phyloP scores from a whole-genome alignment of 2,888 invertebrate genomes.

The Elaeidobius kamerunicus region DNA sequence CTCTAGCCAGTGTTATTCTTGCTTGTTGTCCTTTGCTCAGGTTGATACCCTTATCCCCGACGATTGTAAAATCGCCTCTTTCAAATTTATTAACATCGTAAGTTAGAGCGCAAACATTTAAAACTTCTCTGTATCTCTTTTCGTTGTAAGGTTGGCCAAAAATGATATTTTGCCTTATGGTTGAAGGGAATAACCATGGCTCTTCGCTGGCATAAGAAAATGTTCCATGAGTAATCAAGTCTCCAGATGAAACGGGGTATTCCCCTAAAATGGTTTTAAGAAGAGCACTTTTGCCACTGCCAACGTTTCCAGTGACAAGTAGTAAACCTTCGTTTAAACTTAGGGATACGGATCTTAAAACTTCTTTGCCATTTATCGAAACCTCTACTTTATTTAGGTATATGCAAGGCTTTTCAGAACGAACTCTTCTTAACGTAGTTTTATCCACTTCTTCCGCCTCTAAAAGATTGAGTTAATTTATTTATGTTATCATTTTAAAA shows the following conservation, averaged over 20 bases:
- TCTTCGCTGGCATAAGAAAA: conserved; percentile 42
- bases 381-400: conserved; percentile 26
- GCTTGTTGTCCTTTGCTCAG: conserved; percentile 58
- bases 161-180: conserved; percentile 43
- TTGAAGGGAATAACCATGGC: conserved; percentile 43
- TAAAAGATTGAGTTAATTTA: neutral
- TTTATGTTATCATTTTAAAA: neutral
- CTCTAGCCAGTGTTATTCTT: conserved; percentile 41
- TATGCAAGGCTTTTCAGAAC: conserved; percentile 9
- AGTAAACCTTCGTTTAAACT: conserved; percentile 49
- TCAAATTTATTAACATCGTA: conserved; percentile 51
- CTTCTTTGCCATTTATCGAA: conserved; percentile 36
- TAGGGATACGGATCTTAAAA: conserved; percentile 50
- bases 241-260: conserved; percentile 32
- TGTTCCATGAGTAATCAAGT: conserved; percentile 35
- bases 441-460: conserved; percentile 19
- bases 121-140: conserved; percentile 43
- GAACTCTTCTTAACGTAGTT: neutral
- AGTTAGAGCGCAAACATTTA: conserved; percentile 50
- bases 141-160: conserved; percentile 45
- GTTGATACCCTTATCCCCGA: conserved; percentile 62
- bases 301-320: conserved; percentile 60
- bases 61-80: conserved; percentile 51
- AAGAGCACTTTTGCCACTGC: conserved; percentile 41
- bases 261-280: conserved; percentile 41